Percentiles rank a stretch among this genome's conserved stretches.
phyloP scores from a whole-genome alignment of 2,797 vertebrate genomes.

The Simalia tracyae region DNA sequence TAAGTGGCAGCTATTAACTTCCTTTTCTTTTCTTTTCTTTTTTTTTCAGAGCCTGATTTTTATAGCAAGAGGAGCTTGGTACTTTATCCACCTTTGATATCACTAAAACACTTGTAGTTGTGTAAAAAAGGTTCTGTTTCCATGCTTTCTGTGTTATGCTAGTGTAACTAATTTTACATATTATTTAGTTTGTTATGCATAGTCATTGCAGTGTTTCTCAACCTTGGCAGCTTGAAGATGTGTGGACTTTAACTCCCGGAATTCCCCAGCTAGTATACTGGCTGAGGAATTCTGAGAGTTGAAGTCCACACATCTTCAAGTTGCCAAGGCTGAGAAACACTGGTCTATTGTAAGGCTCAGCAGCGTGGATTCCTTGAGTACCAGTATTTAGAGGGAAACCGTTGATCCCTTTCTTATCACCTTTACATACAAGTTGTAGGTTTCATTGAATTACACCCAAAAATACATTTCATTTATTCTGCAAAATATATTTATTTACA shows the following conservation, averaged over 20 bases:
- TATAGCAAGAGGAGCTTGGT: background rate
- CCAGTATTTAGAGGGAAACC: background rate
- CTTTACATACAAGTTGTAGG: background rate
- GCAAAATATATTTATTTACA: background rate
- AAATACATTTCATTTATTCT: background rate
- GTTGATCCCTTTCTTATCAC: background rate
- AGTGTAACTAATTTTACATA: background rate
- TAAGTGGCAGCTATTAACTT: background rate
- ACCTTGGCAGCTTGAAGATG: too few species aligned
- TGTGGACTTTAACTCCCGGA: too few species aligned
- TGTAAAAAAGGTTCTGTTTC: background rate
- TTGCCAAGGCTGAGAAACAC: too few species aligned
- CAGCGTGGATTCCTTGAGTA: background rate
- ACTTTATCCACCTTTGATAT: conserved; percentile 20
- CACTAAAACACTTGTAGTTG: conserved; percentile 18
- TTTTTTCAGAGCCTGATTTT: background rate
- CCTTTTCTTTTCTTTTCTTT: background rate
- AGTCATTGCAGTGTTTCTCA: background rate
- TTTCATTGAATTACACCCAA: background rate
- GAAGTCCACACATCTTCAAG: too few species aligned
- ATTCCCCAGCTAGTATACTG: too few species aligned
- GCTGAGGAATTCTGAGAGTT: too few species aligned
- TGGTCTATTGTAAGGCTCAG: background rate
- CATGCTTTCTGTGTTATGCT: background rate
- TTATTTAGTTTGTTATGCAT: background rate